Conservation (phyloP, 2,797 vertebrate genomes). For the Phylloscopus collybita region DNA sequence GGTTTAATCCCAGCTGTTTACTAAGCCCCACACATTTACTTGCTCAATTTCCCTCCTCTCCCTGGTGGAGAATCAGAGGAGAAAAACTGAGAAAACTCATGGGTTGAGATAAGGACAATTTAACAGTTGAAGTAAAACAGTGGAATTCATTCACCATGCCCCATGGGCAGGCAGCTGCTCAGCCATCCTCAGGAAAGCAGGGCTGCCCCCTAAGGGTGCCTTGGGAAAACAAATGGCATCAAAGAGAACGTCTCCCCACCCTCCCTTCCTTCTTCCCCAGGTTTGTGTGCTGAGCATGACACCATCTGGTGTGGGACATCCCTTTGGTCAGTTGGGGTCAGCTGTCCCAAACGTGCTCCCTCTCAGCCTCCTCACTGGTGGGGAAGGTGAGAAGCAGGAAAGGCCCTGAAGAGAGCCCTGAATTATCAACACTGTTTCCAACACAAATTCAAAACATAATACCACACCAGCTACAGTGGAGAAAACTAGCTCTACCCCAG, state of each 20-base stretch:
- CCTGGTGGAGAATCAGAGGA: not conserved
- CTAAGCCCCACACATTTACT: not conserved
- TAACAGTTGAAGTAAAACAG: not conserved
- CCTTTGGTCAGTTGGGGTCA: not conserved
- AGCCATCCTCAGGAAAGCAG: not conserved
- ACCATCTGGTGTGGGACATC: not conserved
- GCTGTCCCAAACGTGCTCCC: not conserved
- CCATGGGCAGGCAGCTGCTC: not conserved
- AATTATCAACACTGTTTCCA: not conserved
- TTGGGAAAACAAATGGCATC: not conserved
- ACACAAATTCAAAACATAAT: not conserved
- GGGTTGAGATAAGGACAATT: not conserved
- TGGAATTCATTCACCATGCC: not conserved
- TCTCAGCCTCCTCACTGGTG: not conserved
- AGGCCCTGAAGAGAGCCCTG: not conserved
- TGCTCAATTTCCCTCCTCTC: not conserved
- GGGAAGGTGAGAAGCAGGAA: not conserved
- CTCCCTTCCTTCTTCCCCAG: not conserved
- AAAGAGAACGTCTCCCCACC: accelerated
- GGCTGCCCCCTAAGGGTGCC: not conserved
- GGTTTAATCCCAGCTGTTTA: not conserved
- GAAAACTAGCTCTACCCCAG: not conserved
- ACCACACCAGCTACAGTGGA: not conserved
- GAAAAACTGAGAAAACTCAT: not conserved
- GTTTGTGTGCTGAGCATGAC: not conserved